A percentile compares a stretch with the other conserved stretches of the same genome.
Evolutionary conservation across 1,140 invertebrate species (phyloP).

Genomic region (Papilio aristodemus): DNA sequence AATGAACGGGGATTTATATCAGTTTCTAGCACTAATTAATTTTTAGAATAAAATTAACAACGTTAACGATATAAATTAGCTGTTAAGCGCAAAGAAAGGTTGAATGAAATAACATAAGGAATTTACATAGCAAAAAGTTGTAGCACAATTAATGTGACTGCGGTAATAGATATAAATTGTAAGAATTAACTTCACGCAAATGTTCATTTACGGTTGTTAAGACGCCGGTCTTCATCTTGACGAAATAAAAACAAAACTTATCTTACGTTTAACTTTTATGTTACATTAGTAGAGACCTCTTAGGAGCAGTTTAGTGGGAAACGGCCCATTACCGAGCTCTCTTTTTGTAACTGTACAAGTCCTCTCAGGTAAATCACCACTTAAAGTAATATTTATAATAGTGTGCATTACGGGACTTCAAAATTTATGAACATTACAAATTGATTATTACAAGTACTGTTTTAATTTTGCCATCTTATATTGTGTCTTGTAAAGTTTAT

Average conservation of each 20-base stretch:
- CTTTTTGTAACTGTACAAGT: constrained; percentile 48
- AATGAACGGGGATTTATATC: too few species aligned
- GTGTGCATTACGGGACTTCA: constrained; percentile 51
- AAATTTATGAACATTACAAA: constrained; percentile 59
- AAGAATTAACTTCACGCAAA: constrained; percentile 31
- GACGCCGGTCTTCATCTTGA: constrained; percentile 19
- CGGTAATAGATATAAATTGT: constrained; percentile 29
- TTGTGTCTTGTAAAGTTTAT: too few species aligned
- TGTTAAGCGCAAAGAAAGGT: neutral
- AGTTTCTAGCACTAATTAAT: too few species aligned
- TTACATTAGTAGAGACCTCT: constrained; percentile 41
- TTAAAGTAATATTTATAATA: constrained; percentile 57
- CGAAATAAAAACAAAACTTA: constrained; percentile 32
- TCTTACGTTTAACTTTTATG: constrained; percentile 28
- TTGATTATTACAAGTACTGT: constrained; percentile 45
- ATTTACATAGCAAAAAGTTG: neutral
- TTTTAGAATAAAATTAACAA: neutral
- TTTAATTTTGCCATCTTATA: neutral
- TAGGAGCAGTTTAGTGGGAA: constrained; percentile 48
- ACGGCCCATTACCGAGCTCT: constrained; percentile 50
- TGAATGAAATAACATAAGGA: neutral
- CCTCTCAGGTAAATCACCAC: constrained; percentile 58
- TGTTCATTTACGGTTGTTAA: constrained; percentile 28
- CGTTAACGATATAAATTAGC: neutral
- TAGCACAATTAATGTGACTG: neutral